Conservation (phyloP, 35 echinoderm and acorn worm species). For the Amphiura filiformis region DNA sequence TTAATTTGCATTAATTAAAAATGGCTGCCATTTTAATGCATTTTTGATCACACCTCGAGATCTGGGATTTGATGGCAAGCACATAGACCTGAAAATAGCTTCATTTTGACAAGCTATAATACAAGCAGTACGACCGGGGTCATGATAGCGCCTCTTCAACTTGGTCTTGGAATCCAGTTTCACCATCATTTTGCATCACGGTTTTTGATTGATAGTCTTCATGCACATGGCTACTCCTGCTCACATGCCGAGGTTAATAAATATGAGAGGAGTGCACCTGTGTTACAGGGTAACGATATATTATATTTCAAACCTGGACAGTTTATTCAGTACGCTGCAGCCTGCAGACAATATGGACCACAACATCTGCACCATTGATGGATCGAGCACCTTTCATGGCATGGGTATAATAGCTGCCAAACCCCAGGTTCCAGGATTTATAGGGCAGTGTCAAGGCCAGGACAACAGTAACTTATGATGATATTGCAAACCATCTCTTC, state of each 20-base stretch:
- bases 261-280: conserved; percentile 47
- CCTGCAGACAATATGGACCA: conserved; percentile 84
- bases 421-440: conserved; percentile 2
- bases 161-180: no score
- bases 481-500: conserved; percentile 9
- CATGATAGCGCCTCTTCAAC: no score
- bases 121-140: no score
- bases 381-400: conserved; percentile 54
- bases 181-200: no score
- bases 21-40: no score
- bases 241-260: no score
- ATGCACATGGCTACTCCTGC: no score
- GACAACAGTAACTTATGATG: conserved; percentile 10
- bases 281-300: conserved; percentile 36
- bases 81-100: no score
- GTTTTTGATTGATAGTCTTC: no score
- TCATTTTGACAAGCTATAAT: no score
- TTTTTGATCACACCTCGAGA: no score
- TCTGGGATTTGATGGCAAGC: no score
- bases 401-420: conserved; percentile 62
- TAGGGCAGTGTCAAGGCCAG: neutral
- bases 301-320: neutral
- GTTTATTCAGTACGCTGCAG: conserved; percentile 49
- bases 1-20: conserved; percentile 23
- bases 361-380: conserved; percentile 52